These are phyloP conservation scores for Dreissena rostriformis DNA, from an alignment of 1,140 invertebrate species.

Conservation along the genomic window DNA sequence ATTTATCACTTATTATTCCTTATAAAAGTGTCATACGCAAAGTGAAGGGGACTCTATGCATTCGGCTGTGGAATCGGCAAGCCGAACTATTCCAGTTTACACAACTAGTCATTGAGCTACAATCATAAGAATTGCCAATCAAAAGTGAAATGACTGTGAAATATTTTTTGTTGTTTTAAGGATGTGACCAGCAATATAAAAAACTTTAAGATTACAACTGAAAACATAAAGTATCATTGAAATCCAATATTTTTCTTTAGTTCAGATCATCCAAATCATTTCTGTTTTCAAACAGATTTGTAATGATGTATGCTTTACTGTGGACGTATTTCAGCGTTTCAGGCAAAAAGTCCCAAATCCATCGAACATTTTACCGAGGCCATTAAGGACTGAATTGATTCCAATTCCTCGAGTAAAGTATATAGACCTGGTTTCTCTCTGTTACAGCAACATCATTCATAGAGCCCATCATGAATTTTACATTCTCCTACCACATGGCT, in stretches of 20 bases:
- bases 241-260: slow-evolving; percentile 4
- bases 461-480: slow-evolving; percentile 28
- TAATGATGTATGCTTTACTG: neutral
- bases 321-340: slow-evolving; percentile 20
- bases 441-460: slow-evolving; percentile 14
- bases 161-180: slow-evolving; percentile 30
- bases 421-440: neutral
- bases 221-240: slow-evolving; percentile 3
- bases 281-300: slow-evolving; percentile 33
- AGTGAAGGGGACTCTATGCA: slow-evolving; percentile 29
- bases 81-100: slow-evolving; percentile 20
- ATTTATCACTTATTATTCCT: slow-evolving; percentile 4
- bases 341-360: neutral
- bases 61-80: slow-evolving; percentile 7
- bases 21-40: slow-evolving; percentile 43
- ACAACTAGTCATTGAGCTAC: slow-evolving; percentile 30
- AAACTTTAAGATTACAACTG: slow-evolving; percentile 31
- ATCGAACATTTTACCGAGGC: neutral
- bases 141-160: neutral
- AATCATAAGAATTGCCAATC: neutral
- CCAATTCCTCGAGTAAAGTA: slow-evolving; percentile 26
- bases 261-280: neutral
- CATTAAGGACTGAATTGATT: neutral
- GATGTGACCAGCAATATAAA: slow-evolving; percentile 2
- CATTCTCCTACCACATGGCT: slow-evolving; percentile 3